These are phyloP conservation scores for Chanos chanos DNA, from an alignment of 2,797 vertebrate species.

Conservation along the genomic window DNA sequence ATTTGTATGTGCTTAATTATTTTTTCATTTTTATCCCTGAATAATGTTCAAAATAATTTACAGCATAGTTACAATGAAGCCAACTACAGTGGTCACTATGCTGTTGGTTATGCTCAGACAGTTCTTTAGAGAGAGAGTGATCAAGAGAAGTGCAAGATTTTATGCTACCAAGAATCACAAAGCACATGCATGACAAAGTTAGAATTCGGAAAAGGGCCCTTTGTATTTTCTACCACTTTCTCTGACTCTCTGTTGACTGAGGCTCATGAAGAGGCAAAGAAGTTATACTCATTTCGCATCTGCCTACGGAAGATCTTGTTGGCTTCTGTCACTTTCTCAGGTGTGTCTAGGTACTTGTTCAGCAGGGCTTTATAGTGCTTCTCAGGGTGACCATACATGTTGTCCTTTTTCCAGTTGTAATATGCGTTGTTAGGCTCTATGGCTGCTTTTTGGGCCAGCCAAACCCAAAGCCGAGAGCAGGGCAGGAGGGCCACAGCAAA, in stretches of 20 bases:
- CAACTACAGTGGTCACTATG: too few species aligned
- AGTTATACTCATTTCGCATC: slow-evolving; percentile 41
- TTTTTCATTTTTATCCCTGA: too few species aligned
- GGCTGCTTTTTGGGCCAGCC: slow-evolving; percentile 25
- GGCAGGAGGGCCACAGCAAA: slow-evolving; percentile 42
- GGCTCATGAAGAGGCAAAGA: slow-evolving; percentile 34
- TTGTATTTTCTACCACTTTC: too few species aligned
- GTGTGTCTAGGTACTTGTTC: slow-evolving; percentile 25
- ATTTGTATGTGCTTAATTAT: too few species aligned
- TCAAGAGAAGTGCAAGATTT: too few species aligned
- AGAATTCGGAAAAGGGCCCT: too few species aligned
- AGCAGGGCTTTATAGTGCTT: slow-evolving; percentile 37
- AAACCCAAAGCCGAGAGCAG: slow-evolving; percentile 42
- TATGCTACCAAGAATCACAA: too few species aligned
- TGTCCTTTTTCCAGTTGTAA: slow-evolving; percentile 29
- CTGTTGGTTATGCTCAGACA: neutral
- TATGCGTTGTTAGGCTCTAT: slow-evolving; percentile 23
- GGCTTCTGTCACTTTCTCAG: neutral
- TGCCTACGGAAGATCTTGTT: slow-evolving; percentile 22
- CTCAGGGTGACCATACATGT: slow-evolving; percentile 20
- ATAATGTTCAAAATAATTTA: too few species aligned
- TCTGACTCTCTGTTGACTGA: too few species aligned
- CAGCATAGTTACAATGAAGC: too few species aligned
- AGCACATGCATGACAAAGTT: too few species aligned
- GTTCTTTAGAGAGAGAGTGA: neutral